phyloP scores from a whole-genome alignment of 2,797 vertebrate species.

The Denticeps clupeoides region DNA sequence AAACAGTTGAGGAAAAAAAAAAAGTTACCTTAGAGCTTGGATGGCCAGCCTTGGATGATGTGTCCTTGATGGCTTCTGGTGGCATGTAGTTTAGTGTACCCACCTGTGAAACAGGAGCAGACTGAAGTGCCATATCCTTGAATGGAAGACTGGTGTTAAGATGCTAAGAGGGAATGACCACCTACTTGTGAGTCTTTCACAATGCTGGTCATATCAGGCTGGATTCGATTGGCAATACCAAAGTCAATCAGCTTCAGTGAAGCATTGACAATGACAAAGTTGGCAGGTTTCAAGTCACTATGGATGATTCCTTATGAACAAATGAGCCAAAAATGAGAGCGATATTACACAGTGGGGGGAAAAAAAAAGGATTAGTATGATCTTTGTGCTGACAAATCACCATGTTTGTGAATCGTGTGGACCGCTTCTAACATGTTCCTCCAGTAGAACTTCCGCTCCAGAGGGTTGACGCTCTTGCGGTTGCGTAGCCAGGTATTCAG shows the following conservation, averaged over 20 bases:
- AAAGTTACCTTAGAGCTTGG: constrained; percentile 75
- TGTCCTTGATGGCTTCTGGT: constrained; percentile 90
- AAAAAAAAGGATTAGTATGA: not conserved
- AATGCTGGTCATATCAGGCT: constrained; percentile 93
- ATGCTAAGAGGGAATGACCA: not conserved
- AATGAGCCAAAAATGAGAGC: no score
- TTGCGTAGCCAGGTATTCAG: constrained; percentile 93
- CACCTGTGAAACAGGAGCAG: constrained; percentile 54
- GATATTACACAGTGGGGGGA: no score
- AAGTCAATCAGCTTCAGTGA: constrained; percentile 95
- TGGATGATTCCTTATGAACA: constrained; percentile 78
- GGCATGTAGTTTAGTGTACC: constrained; percentile 98
- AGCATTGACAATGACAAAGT: constrained; percentile 92
- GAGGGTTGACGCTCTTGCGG: constrained; percentile 75
- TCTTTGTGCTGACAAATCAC: constrained; percentile 40
- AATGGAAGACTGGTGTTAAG: not conserved
- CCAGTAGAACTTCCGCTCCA: constrained; percentile 95
- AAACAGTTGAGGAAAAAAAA: not conserved
- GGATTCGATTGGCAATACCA: constrained; percentile 93
- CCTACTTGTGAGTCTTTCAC: constrained; percentile 89
- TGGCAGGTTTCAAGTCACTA: constrained; percentile 94
- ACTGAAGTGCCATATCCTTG: not conserved
- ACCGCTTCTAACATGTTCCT: constrained; percentile 97
- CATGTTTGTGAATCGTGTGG: constrained; percentile 87
- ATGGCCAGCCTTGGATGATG: constrained; percentile 75